Evolutionary conservation across 2,113 vertebrate species (phyloP).

Genomic region (Archilochus colubris): DNA sequence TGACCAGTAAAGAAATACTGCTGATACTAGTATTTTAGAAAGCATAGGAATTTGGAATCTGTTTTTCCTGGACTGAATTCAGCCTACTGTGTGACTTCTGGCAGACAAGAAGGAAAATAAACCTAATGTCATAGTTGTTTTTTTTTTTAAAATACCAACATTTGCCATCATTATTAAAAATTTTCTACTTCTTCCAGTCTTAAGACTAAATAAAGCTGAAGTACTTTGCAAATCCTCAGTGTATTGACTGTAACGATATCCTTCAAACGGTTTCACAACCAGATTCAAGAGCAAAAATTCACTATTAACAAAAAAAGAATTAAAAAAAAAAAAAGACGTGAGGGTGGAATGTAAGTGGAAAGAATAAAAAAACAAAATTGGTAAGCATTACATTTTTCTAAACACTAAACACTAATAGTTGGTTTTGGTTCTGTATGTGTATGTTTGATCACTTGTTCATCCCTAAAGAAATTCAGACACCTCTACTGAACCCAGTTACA

Average conservation of each 20-base stretch:
- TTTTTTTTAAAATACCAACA: neutral
- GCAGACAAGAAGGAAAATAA: neutral
- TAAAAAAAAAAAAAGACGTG: neutral
- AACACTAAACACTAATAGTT: neutral
- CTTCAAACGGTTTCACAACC: neutral
- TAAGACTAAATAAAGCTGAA: neutral
- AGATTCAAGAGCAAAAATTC: neutral
- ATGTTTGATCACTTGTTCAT: neutral
- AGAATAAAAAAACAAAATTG: neutral
- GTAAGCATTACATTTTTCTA: neutral
- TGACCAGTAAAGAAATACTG: neutral
- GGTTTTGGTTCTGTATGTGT: neutral
- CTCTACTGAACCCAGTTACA: neutral
- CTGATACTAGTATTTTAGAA: neutral
- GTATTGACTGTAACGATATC: neutral
- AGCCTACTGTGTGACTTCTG: neutral
- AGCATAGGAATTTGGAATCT: neutral
- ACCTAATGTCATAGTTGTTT: neutral
- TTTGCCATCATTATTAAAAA: neutral
- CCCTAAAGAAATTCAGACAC: neutral
- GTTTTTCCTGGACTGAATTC: neutral
- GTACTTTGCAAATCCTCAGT: neutral
- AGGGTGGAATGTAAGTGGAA: neutral
- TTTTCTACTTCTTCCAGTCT: neutral
- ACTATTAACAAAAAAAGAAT: neutral